These are phyloP conservation scores for Crenichthys baileyi DNA, from an alignment of 2,797 vertebrate species.

Conservation along the genomic window DNA sequence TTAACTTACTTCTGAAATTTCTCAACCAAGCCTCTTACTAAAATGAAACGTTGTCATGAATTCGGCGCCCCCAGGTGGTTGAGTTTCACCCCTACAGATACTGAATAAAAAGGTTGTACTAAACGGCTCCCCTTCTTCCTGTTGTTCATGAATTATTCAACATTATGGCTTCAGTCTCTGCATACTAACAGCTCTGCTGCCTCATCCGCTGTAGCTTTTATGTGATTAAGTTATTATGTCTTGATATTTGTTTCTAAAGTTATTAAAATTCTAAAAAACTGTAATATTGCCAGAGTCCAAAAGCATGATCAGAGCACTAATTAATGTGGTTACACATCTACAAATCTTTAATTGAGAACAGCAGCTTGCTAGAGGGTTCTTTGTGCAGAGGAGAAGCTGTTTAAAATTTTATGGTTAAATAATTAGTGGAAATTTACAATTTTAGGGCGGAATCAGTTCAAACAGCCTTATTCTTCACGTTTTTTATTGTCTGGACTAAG, in stretches of 20 bases:
- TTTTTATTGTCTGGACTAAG: background rate
- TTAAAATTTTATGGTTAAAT: background rate
- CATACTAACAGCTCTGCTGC: slow-evolving; percentile 42
- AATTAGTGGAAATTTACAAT: slow-evolving; percentile 5
- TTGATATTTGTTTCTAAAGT: slow-evolving; percentile 19
- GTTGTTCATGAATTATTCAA: slow-evolving; percentile 56
- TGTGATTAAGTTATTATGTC: slow-evolving; percentile 4
- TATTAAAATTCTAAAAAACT: slow-evolving; percentile 4
- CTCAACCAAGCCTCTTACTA: background rate
- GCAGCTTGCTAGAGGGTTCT: background rate
- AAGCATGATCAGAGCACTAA: background rate
- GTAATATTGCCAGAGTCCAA: background rate
- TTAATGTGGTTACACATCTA: slow-evolving; percentile 10
- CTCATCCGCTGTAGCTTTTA: slow-evolving; percentile 13
- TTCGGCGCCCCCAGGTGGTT: slow-evolving; percentile 45
- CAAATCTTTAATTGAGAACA: slow-evolving; percentile 8
- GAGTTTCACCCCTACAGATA: background rate
- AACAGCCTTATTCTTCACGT: background rate
- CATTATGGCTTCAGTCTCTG: slow-evolving; percentile 23
- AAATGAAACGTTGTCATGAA: background rate
- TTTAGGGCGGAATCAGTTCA: too few relatives aligned
- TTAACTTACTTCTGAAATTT: background rate
- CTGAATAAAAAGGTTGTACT: background rate
- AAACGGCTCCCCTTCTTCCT: slow-evolving; percentile 10
- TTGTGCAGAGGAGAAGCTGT: background rate